A percentile compares a stretch with the other conserved stretches of the same genome.
These are phyloP conservation scores for Nanorana parkeri DNA, from an alignment of 2,113 vertebrate genomes.

Conservation along the genomic window DNA sequence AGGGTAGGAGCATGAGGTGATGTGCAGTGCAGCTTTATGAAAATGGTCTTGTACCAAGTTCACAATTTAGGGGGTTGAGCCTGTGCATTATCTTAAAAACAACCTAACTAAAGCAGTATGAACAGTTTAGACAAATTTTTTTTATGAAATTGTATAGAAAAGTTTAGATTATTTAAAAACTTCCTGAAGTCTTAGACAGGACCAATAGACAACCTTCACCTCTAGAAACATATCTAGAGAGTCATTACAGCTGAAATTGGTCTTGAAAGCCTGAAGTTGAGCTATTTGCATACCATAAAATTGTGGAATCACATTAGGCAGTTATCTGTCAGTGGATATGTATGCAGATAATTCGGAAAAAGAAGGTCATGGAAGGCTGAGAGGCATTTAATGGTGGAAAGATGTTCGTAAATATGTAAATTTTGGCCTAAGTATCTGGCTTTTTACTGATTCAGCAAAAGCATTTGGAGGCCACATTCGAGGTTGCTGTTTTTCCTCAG, in stretches of 20 bases:
- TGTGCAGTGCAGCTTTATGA: no score
- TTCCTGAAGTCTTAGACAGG: no score
- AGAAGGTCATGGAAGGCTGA: slow-evolving; percentile 37
- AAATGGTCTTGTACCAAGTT: no score
- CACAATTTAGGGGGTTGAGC: no score
- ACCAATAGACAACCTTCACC: slow-evolving; percentile 12
- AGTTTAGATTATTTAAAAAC: no score
- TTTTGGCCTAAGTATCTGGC: slow-evolving; percentile 14
- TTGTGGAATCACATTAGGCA: slow-evolving; percentile 25
- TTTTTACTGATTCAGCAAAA: slow-evolving; percentile 35
- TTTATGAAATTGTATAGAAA: no score
- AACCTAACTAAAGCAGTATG: no score
- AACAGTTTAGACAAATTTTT: no score
- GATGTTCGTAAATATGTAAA: slow-evolving; percentile 42
- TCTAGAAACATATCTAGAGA: slow-evolving; percentile 1
- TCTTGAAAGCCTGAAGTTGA: neutral
- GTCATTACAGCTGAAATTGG: neutral
- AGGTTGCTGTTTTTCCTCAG: slow-evolving; percentile 22
- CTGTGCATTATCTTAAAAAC: no score
- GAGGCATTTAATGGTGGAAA: slow-evolving; percentile 31
- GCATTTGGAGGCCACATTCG: slow-evolving; percentile 1
- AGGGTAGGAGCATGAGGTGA: no score
- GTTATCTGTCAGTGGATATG: slow-evolving; percentile 29
- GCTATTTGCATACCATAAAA: slow-evolving; percentile 40
- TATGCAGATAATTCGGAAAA: slow-evolving; percentile 12